A percentile compares a stretch with the other conserved stretches of the same genome.
Conservation (phyloP, 2,113 vertebrate genomes). For the Dascyllus trimaculatus region DNA sequence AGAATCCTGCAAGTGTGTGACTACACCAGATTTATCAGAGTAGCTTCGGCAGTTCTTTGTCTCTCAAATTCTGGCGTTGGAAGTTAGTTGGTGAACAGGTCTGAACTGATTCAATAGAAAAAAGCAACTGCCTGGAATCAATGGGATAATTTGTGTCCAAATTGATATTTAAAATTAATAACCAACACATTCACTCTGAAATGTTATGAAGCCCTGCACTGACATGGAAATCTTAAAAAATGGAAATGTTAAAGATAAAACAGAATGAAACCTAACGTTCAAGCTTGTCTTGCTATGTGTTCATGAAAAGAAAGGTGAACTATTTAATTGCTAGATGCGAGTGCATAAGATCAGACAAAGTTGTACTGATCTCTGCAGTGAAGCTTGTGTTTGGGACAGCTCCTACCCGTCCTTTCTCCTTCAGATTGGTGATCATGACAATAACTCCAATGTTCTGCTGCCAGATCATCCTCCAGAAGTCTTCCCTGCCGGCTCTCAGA, state of each 20-base stretch:
- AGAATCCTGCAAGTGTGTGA: conserved; percentile 2
- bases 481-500: conserved; percentile 92
- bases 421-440: conserved; percentile 98
- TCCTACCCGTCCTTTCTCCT: conserved; percentile 97
- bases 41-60: background rate
- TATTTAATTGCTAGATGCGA: background rate
- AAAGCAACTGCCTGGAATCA: no score
- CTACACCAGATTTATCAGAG: background rate
- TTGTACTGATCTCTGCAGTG: background rate
- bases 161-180: no score
- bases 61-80: background rate
- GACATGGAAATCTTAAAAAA: no score
- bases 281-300: no score
- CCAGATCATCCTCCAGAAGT: conserved; percentile 99
- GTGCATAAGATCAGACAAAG: background rate
- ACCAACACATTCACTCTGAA: no score
- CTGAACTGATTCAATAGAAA: background rate
- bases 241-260: no score
- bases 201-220: no score
- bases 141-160: no score
- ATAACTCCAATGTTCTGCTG: conserved; percentile 96
- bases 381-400: background rate
- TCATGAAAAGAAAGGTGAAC: background rate
- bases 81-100: background rate
- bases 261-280: no score